These are phyloP conservation scores for Benthosema pterotum DNA, from an alignment of 2,797 vertebrate species.

Conservation along the genomic window DNA sequence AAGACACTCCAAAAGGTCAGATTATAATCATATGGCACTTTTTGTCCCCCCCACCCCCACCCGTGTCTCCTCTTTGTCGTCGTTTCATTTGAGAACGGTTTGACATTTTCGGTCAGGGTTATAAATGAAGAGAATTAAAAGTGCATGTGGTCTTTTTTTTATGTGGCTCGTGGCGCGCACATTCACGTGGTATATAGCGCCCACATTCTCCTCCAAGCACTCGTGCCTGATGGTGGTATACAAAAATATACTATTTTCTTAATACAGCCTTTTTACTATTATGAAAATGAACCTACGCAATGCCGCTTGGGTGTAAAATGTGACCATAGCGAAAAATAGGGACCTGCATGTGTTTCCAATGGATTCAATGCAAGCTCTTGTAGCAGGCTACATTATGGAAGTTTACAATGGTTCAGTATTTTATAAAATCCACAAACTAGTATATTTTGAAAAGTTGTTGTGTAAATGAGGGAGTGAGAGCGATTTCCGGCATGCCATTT, in stretches of 20 bases:
- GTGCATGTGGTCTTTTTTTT: background rate
- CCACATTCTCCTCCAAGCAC: slow-evolving; percentile 68
- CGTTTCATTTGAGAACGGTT: slow-evolving; percentile 36
- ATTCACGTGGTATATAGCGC: slow-evolving; percentile 53
- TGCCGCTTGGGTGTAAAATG: too few relatives aligned
- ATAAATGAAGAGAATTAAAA: slow-evolving; percentile 67
- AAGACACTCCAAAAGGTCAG: slow-evolving; percentile 69
- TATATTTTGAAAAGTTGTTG: too few relatives aligned
- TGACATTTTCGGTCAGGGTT: slow-evolving; percentile 40
- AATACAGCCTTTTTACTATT: slow-evolving; percentile 82
- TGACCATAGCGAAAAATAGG: too few relatives aligned
- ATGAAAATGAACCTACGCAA: slow-evolving; percentile 73
- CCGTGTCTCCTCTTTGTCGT: slow-evolving; percentile 31
- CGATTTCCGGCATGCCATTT: too few relatives aligned
- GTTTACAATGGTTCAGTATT: too few relatives aligned
- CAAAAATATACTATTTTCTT: slow-evolving; percentile 85
- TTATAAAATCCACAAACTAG: too few relatives aligned
- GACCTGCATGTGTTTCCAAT: too few relatives aligned
- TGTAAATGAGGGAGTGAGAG: too few relatives aligned
- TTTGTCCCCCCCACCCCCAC: slow-evolving; percentile 61
- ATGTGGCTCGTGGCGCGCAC: slow-evolving; percentile 29
- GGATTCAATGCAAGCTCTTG: too few relatives aligned
- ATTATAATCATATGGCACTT: slow-evolving; percentile 77
- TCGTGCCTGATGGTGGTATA: slow-evolving; percentile 80
- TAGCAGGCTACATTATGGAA: too few relatives aligned